A percentile compares a stretch with the other conserved stretches of the same genome.
These are phyloP conservation scores for Schizaphis graminum DNA, from an alignment of 2,888 invertebrate species.

Conservation along the genomic window DNA sequence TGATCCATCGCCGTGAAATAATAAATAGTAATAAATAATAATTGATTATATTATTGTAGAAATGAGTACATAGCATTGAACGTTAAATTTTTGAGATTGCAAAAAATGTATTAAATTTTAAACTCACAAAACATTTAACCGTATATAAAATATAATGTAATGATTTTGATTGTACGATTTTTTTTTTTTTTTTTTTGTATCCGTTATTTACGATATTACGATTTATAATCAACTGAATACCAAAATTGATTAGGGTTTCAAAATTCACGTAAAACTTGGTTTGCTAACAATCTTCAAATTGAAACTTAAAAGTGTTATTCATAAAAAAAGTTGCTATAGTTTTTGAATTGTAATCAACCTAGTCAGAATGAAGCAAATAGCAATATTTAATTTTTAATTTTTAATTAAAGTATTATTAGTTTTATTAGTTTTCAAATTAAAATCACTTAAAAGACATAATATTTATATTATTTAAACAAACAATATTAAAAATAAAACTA, in stretches of 20 bases:
- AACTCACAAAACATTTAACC: neutral
- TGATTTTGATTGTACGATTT: neutral
- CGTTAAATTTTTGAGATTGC: neutral
- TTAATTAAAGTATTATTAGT: neutral
- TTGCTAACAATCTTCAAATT: neutral
- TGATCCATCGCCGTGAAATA: neutral
- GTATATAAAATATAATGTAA: neutral
- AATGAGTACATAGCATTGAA: neutral
- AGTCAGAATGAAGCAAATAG: neutral
- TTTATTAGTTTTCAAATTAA: neutral
- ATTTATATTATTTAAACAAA: neutral
- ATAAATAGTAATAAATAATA: neutral
- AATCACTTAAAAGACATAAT: neutral
- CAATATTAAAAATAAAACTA: neutral
- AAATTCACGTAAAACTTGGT: neutral
- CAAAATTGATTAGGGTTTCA: neutral
- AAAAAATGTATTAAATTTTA: neutral
- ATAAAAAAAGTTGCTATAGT: neutral
- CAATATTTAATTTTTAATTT: neutral
- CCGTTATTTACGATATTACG: neutral
- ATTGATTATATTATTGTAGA: slow-evolving; percentile 14
- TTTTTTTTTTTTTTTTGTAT: neutral
- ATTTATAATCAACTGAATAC: neutral
- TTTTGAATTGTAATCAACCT: neutral
- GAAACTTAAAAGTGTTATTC: neutral